These are phyloP conservation scores for Notolabrus celidotus DNA, from an alignment of 2,797 vertebrate genomes.

Conservation along the genomic window DNA sequence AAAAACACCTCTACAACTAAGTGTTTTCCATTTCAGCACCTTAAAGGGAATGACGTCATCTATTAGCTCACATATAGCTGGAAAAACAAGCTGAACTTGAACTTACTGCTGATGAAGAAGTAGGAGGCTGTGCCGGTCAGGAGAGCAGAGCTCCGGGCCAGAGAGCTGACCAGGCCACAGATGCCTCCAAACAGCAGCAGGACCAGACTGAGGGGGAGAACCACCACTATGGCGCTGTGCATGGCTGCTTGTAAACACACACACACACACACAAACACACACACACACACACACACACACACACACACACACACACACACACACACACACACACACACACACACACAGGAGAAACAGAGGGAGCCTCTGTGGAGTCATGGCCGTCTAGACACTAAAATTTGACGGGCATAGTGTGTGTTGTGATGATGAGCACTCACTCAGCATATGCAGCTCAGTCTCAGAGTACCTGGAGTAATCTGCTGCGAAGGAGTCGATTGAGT, in stretches of 20 bases:
- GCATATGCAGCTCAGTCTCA: constrained; percentile 72
- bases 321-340: constrained; percentile 30
- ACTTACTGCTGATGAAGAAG: constrained; percentile 88
- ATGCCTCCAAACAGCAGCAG: constrained; percentile 84
- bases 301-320: constrained; percentile 26
- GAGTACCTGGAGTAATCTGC: constrained; percentile 70
- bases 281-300: background rate
- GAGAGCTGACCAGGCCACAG: constrained; percentile 85
- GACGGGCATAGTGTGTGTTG: constrained; percentile 16
- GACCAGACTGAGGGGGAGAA: constrained; percentile 86
- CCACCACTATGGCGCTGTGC: constrained; percentile 81
- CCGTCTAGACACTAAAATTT: constrained; percentile 23
- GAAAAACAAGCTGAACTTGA: constrained; percentile 10
- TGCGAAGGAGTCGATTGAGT: constrained; percentile 64
- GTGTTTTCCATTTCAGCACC: background rate
- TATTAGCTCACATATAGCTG: background rate
- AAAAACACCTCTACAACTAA: background rate
- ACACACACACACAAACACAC: constrained; percentile 12
- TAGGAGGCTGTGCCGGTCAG: constrained; percentile 80
- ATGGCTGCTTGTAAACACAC: constrained; percentile 72
- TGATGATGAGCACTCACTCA: constrained; percentile 76
- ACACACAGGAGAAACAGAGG: constrained; percentile 4
- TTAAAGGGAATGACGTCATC: background rate
- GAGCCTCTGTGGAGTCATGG: constrained; percentile 17
- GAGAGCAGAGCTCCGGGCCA: constrained; percentile 78